Evolutionary conservation across 92 coral and sea anemone species (phyloP).

Genomic region (Epizoanthus illoricatus): DNA sequence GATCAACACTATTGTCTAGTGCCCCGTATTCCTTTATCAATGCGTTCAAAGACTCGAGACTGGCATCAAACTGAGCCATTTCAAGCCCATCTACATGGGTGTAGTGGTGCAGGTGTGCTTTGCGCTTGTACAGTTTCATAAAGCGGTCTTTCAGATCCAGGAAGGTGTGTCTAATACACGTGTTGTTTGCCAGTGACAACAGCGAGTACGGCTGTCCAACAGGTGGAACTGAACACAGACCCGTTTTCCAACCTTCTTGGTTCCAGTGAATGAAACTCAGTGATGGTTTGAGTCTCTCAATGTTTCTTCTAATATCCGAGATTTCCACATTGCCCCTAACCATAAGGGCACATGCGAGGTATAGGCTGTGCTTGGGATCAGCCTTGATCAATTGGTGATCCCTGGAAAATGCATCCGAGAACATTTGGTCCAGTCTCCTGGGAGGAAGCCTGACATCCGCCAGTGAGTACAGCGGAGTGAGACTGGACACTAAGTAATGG

Average conservation of each 20-base stretch:
- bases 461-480: slow-evolving; percentile 88
- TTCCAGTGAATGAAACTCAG: slow-evolving; percentile 95
- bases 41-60: slow-evolving; percentile 78
- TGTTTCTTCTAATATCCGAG: slow-evolving; percentile 92
- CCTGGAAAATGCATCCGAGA: slow-evolving; percentile 93
- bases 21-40: slow-evolving; percentile 75
- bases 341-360: slow-evolving; percentile 95
- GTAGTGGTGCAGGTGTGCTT: slow-evolving; percentile 95
- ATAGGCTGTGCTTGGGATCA: slow-evolving; percentile 87
- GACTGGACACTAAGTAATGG: slow-evolving; percentile 93
- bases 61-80: slow-evolving; percentile 71
- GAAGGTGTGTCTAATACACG: slow-evolving; percentile 92
- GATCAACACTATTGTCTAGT: slow-evolving; percentile 64
- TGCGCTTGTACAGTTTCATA: slow-evolving; percentile 85
- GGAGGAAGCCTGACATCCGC: slow-evolving; percentile 88
- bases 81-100: slow-evolving; percentile 86
- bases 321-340: slow-evolving; percentile 92
- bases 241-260: slow-evolving; percentile 99
- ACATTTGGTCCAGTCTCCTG: slow-evolving; percentile 92
- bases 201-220: slow-evolving; percentile 96
- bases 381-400: slow-evolving; percentile 96
- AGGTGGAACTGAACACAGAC: slow-evolving; percentile 92
- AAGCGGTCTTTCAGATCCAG: slow-evolving; percentile 80
- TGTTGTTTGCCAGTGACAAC: slow-evolving; percentile 86
- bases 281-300: slow-evolving; percentile 89